Percentiles rank a stretch among this genome's conserved stretches.
These are phyloP conservation scores for Venustaconcha ellipsiformis DNA, from an alignment of 1,140 invertebrate species.

Conservation along the genomic window DNA sequence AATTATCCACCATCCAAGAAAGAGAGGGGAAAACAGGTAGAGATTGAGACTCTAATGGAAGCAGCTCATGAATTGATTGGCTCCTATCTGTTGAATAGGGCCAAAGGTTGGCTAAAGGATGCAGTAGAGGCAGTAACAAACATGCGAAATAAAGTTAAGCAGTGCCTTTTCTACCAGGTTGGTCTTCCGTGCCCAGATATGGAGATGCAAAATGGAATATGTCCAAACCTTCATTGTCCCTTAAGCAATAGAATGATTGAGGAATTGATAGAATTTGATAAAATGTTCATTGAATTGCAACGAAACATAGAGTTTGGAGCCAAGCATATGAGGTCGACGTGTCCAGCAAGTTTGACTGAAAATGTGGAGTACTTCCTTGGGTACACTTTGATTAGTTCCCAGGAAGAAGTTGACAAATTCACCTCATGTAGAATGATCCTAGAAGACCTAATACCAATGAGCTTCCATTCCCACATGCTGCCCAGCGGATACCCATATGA, in stretches of 20 bases:
- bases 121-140: slow-evolving; percentile 7
- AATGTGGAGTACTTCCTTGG: neutral
- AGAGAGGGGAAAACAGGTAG: slow-evolving; percentile 11
- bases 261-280: slow-evolving; percentile 21
- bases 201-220: slow-evolving; percentile 8
- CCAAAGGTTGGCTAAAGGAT: slow-evolving; percentile 27
- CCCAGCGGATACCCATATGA: neutral
- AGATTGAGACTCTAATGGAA: slow-evolving; percentile 8
- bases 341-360: slow-evolving; percentile 10
- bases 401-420: too few relatives aligned
- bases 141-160: slow-evolving; percentile 9
- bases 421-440: slow-evolving; percentile 20
- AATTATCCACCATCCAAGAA: slow-evolving; percentile 8
- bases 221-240: slow-evolving; percentile 22
- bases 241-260: slow-evolving; percentile 18
- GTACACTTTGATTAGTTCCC: too few relatives aligned
- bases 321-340: neutral
- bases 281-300: slow-evolving; percentile 24
- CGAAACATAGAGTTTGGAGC: slow-evolving; percentile 15
- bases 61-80: slow-evolving; percentile 21
- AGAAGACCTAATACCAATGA: slow-evolving; percentile 26
- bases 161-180: slow-evolving; percentile 30
- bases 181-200: slow-evolving; percentile 7
- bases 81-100: slow-evolving; percentile 26
- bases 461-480: neutral